A percentile compares a stretch with the other conserved stretches of the same genome.
Evolutionary conservation across 2,113 vertebrate genomes (phyloP).

Genomic region (Mus pahari): DNA sequence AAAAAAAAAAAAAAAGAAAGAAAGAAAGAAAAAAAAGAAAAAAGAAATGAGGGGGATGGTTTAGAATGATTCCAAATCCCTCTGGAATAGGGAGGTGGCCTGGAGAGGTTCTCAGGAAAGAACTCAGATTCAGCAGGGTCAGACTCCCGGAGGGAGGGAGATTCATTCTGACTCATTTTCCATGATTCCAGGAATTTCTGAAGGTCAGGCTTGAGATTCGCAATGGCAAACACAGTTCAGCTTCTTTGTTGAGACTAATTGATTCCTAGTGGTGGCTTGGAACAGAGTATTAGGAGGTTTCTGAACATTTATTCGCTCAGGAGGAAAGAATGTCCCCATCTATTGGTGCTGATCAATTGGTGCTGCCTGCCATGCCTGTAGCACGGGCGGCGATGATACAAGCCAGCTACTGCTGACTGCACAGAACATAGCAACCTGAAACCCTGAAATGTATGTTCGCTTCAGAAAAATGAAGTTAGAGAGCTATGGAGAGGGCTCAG

Average conservation of each 20-base stretch:
- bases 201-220: conserved; percentile 50
- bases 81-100: neutral
- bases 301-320: neutral
- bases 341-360: neutral
- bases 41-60: neutral
- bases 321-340: neutral
- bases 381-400: neutral
- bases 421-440: neutral
- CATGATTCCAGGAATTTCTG: conserved; percentile 70
- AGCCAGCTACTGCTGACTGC: neutral
- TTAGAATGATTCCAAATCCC: conserved; percentile 47
- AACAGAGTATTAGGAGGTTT: neutral
- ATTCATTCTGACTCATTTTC: conserved; percentile 69
- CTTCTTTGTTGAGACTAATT: neutral
- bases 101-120: conserved; percentile 22
- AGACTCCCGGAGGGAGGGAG: conserved; percentile 51
- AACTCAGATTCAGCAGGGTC: conserved; percentile 63
- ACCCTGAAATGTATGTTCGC: neutral
- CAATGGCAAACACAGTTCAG: conserved; percentile 36
- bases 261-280: neutral
- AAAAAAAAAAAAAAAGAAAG: neutral
- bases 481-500: neutral
- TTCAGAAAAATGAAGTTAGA: neutral
- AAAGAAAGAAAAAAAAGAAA: neutral
- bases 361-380: conserved; percentile 27